phyloP scores from a whole-genome alignment of 2,888 invertebrate species.

The Lamellibrachia satsuma region DNA sequence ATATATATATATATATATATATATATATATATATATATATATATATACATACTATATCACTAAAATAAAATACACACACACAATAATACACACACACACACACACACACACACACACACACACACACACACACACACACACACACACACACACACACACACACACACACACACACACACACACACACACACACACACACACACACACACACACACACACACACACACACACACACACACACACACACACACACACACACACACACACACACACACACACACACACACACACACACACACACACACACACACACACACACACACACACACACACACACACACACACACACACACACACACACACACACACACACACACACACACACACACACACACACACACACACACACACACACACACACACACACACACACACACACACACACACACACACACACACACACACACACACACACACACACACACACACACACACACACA shows the following conservation, averaged over 20 bases:
- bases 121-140: too few relatives aligned
- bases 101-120: too few relatives aligned
- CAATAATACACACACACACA: too few relatives aligned
- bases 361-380: background rate
- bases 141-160: too few relatives aligned
- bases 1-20: too few relatives aligned
- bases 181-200: too few relatives aligned
- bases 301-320: background rate
- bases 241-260: background rate
- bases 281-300: background rate
- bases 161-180: too few relatives aligned
- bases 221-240: too few relatives aligned
- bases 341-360: background rate
- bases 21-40: too few relatives aligned
- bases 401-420: background rate
- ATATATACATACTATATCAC: too few relatives aligned
- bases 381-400: conserved; percentile 1
- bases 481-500: background rate
- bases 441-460: background rate
- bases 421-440: background rate
- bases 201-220: too few relatives aligned
- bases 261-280: background rate
- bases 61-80: too few relatives aligned
- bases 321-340: background rate
- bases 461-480: background rate